These are phyloP conservation scores for Oenanthe melanoleuca DNA, from an alignment of 2,113 vertebrate genomes.

Conservation along the genomic window DNA sequence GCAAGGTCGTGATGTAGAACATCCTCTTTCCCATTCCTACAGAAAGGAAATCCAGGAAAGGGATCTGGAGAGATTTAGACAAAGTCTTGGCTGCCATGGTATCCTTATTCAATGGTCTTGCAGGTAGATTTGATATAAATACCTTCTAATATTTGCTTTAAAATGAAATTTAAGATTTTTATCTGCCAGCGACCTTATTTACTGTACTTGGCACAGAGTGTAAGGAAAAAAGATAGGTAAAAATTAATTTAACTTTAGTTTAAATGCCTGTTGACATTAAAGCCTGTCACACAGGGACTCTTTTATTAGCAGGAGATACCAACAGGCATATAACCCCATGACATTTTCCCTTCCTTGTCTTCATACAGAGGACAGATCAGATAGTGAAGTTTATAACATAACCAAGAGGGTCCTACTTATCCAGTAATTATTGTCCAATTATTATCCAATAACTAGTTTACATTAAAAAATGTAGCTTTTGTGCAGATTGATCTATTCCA, in stretches of 20 bases:
- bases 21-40: not conserved
- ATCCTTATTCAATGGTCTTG: not conserved
- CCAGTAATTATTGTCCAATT: not conserved
- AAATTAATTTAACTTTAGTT: not conserved
- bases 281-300: not conserved
- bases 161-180: not conserved
- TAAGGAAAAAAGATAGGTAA: not conserved
- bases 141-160: not conserved
- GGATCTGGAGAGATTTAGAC: not conserved
- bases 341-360: not conserved
- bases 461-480: not conserved
- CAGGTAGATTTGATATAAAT: not conserved
- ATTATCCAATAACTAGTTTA: not conserved
- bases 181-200: not conserved
- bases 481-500: not conserved
- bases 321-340: rapidly evolving
- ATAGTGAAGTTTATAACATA: not conserved
- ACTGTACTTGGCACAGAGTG: not conserved
- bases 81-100: not conserved
- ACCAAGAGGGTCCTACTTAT: not conserved
- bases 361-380: not conserved
- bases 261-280: not conserved
- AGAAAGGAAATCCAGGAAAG: not conserved
- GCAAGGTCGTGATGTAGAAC: not conserved
- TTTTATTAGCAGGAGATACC: not conserved